A percentile compares a stretch with the other conserved stretches of the same genome.
These are phyloP conservation scores for Acrocephalus scirpaceus DNA, from an alignment of 2,797 vertebrate genomes.

Conservation along the genomic window DNA sequence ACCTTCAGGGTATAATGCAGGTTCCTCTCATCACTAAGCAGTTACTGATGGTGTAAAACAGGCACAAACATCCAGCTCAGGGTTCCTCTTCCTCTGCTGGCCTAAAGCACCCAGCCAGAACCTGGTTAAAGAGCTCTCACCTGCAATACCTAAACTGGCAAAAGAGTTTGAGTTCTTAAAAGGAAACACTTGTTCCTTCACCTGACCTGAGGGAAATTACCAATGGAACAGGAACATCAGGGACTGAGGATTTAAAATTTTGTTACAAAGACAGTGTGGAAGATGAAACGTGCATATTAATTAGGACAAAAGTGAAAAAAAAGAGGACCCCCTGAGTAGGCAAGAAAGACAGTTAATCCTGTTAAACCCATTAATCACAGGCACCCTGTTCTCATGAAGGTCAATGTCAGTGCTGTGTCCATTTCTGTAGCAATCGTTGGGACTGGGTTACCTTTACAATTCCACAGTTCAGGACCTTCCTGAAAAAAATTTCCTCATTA, in stretches of 20 bases:
- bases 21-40: not conserved
- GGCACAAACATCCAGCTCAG: rapidly evolving
- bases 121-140: not conserved
- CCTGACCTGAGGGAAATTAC: not conserved
- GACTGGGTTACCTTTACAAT: not conserved
- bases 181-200: not conserved
- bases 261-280: not conserved
- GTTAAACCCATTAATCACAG: not conserved
- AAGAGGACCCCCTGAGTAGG: not conserved
- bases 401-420: not conserved
- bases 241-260: not conserved
- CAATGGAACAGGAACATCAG: not conserved
- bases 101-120: not conserved
- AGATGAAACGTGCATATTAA: not conserved
- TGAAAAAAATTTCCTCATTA: not conserved
- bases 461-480: not conserved
- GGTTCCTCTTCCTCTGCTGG: not conserved
- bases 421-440: not conserved
- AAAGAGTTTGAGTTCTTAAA: not conserved
- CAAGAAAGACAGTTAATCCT: not conserved
- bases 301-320: not conserved
- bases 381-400: not conserved
- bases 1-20: rapidly evolving
- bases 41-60: not conserved
- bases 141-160: not conserved